Evolutionary conservation across 2,888 invertebrate species (phyloP).

Genomic region (Amphipyra tragopoginis): DNA sequence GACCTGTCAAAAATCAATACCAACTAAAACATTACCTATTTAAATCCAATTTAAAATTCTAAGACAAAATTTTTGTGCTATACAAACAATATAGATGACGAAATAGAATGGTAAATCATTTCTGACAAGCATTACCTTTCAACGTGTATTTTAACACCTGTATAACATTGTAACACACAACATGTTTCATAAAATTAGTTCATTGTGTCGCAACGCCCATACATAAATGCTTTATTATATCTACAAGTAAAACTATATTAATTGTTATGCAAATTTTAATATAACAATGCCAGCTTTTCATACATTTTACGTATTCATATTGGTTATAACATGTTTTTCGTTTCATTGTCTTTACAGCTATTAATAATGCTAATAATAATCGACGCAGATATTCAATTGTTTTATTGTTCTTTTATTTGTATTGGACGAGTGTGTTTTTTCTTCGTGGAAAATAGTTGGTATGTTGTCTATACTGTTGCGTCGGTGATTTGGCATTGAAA

Average conservation of each 20-base stretch:
- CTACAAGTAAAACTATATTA: constrained; percentile 60
- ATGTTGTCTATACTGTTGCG: constrained; percentile 1
- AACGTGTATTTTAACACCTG: constrained; percentile 61
- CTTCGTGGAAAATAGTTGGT: constrained; percentile 12
- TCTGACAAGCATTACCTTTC: constrained; percentile 59
- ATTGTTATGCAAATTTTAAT: constrained; percentile 70
- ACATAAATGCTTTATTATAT: constrained; percentile 62
- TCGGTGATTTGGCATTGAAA: constrained; percentile 9
- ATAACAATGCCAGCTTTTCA: constrained; percentile 61
- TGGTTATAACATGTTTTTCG: constrained; percentile 67
- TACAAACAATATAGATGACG: constrained; percentile 19
- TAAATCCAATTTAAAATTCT: constrained; percentile 26
- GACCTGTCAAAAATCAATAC: constrained; percentile 11
- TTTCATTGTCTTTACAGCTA: constrained; percentile 59
- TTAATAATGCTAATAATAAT: constrained; percentile 72
- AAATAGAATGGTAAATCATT: constrained; percentile 52
- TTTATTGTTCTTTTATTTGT: constrained; percentile 35
- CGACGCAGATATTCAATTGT: constrained; percentile 64
- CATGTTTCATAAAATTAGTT: constrained; percentile 72
- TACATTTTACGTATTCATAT: constrained; percentile 65
- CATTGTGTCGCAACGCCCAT: constrained; percentile 70
- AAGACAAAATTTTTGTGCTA: constrained; percentile 10
- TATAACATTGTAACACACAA: constrained; percentile 41
- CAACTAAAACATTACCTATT: background rate
- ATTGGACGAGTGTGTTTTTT: constrained; percentile 25